Percentiles rank a stretch among this genome's conserved stretches.
Evolutionary conservation across 2,113 vertebrate genomes (phyloP).

Genomic region (Geococcyx californianus): DNA sequence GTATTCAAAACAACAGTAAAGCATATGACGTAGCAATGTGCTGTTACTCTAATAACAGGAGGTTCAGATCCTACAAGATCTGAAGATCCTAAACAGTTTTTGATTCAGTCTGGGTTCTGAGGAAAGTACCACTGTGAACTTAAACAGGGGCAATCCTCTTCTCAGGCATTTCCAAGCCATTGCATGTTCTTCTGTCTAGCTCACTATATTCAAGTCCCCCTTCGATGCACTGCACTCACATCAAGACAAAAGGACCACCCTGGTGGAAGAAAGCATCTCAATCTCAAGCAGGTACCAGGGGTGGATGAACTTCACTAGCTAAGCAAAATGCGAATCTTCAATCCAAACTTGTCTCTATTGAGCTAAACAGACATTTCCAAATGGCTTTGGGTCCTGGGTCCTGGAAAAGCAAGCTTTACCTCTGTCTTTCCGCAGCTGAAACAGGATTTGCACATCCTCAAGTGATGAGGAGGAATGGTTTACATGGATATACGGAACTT

Average conservation of each 20-base stretch:
- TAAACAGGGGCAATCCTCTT: not conserved
- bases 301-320: not conserved
- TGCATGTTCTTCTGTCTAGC: accelerated
- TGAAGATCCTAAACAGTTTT: not conserved
- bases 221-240: accelerated
- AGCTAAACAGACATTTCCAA: not conserved
- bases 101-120: not conserved
- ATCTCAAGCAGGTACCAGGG: not conserved
- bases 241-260: not conserved
- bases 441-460: too few species aligned
- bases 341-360: not conserved
- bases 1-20: not conserved
- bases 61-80: not conserved
- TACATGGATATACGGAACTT: not conserved
- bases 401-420: not conserved
- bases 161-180: not conserved
- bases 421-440: not conserved
- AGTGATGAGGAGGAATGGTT: not conserved
- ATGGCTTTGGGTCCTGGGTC: not conserved
- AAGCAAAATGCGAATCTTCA: not conserved
- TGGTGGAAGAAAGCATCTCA: not conserved
- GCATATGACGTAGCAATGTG: not conserved
- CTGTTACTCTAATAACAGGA: too few species aligned
- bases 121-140: not conserved
- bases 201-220: not conserved